A percentile compares a stretch with the other conserved stretches of the same genome.
These are phyloP conservation scores for Accipiter cooperii DNA, from an alignment of 2,113 vertebrate genomes.

Conservation along the genomic window DNA sequence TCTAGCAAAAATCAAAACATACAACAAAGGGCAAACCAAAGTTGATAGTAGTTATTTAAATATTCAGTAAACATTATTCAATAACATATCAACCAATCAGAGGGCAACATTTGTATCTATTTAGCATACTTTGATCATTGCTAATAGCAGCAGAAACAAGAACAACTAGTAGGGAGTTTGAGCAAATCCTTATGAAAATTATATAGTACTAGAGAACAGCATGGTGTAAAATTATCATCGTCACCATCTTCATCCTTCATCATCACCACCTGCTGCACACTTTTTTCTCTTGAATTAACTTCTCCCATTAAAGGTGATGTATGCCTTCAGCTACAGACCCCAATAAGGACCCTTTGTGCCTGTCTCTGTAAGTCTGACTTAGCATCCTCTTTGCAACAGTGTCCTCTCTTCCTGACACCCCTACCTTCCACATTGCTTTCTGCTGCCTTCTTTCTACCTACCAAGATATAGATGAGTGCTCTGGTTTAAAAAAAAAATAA, in stretches of 20 bases:
- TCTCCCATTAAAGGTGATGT: background rate
- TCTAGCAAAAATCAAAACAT: background rate
- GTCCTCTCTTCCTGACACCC: background rate
- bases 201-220: background rate
- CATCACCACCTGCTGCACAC: background rate
- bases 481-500: background rate
- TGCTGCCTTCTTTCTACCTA: background rate
- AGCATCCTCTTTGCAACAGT: background rate
- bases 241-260: background rate
- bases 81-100: background rate
- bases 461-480: background rate
- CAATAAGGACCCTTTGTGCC: background rate
- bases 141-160: background rate
- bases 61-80: background rate
- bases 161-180: background rate
- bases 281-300: background rate
- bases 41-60: background rate
- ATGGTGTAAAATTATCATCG: background rate
- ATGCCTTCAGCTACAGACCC: background rate
- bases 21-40: background rate
- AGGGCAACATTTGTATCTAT: background rate
- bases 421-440: background rate
- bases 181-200: background rate
- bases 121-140: background rate
- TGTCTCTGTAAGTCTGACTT: background rate